A percentile compares a stretch with the other conserved stretches of the same genome.
Conservation (phyloP, 2,888 invertebrate genomes). For the Cremastinae sp. region DNA sequence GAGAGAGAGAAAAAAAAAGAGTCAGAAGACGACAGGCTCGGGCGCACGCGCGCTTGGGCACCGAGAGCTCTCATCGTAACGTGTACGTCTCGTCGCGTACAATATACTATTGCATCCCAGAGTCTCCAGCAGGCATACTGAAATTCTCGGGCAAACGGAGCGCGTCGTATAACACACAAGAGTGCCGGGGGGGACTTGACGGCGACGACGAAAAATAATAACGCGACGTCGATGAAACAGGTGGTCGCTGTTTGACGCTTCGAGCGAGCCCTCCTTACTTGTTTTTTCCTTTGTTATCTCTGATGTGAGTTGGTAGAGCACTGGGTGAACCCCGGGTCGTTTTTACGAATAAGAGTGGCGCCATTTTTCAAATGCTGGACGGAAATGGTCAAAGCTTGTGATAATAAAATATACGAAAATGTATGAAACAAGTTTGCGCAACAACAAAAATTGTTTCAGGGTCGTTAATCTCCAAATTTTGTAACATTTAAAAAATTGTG, state of each 20-base stretch:
- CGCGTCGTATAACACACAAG: conserved; percentile 51
- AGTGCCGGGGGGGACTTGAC: conserved; percentile 21
- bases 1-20: conserved; percentile 37
- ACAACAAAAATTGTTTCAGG: too few relatives aligned
- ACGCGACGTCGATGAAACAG: conserved; percentile 41
- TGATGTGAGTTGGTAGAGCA: too few relatives aligned
- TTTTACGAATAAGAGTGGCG: too few relatives aligned
- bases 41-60: conserved; percentile 25
- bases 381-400: too few relatives aligned
- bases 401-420: too few relatives aligned
- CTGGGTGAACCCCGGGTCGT: too few relatives aligned
- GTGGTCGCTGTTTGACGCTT: conserved; percentile 47
- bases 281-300: conserved; percentile 14
- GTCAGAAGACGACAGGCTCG: conserved; percentile 54
- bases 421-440: too few relatives aligned
- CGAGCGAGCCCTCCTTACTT: too few relatives aligned
- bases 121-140: too few relatives aligned
- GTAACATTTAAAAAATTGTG: too few relatives aligned
- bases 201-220: conserved; percentile 11
- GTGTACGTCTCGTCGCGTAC: conserved; percentile 55
- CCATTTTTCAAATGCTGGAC: too few relatives aligned
- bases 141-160: conserved; percentile 57
- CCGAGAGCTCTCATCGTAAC: conserved; percentile 43
- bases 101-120: conserved; percentile 57
- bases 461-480: too few relatives aligned